Base-by-base conservation (phyloP, 1,140 invertebrate species). In the Batillaria attramentaria region DNA sequence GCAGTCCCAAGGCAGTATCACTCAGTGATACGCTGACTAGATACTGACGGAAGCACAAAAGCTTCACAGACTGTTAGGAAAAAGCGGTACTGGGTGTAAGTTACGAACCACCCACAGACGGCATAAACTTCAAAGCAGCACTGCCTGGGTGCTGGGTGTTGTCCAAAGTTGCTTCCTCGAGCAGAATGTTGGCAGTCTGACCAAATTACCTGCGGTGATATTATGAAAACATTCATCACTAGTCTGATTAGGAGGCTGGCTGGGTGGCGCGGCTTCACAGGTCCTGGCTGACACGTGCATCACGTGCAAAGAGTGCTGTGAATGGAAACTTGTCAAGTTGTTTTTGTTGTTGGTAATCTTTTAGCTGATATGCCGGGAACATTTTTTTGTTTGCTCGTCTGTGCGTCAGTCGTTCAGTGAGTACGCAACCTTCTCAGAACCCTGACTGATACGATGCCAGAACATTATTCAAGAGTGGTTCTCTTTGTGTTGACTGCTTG, bases 181-280 rank as follows among this genome's bases (percentile, higher is more conserved):
- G n/a, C 33, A 31, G n/a, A 62, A 62, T 62, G n/a, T 62, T 62
- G 57, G 57, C 33, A 62, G 33, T 62, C 57, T 62, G 57, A 62
- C 57, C 33, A 62, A 28, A 24, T 31, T 31, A 31, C 57, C 57
- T 62, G 57, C 57, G 24, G 57, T 24, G 57, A 62, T 62, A 62
- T 24, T 62, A 28, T 62, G 57, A 24, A 62, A 62, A 62, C 57
- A 62, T 28, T 62, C 33, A 62, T 62, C 57, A 62, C n/a, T 28
- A 31, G 57, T 62, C n/a, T 28, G 57, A 62, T 28, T 28, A 62
- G 33, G n/a, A 62, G 10, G n/a, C 57, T 62, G 10, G n/a, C 33
- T 62, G 57, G 57, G 57, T 62, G 57, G 57, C 24, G 33, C 0
- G 8, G 33, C 33, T 24, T 24, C 8, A 13, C n/a, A 24, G n/a